These are phyloP conservation scores for Anseranas semipalmata DNA, from an alignment of 2,113 vertebrate genomes.

Conservation along the genomic window DNA sequence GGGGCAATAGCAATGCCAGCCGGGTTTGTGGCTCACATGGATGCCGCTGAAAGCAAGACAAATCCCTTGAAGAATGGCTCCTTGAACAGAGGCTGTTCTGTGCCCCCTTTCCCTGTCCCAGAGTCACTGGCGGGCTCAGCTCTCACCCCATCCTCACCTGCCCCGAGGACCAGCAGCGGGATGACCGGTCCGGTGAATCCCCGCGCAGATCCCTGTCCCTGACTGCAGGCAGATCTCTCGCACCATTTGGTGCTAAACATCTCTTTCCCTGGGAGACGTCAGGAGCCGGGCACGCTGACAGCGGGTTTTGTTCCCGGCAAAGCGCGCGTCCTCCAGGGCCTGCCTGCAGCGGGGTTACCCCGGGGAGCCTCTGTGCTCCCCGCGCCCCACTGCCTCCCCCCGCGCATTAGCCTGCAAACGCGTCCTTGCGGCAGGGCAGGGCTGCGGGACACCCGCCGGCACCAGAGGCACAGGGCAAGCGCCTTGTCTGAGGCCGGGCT, in stretches of 20 bases:
- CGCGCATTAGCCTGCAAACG: background rate
- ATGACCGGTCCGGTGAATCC: background rate
- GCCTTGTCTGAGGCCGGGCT: background rate
- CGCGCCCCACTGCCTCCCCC: background rate
- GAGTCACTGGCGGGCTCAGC: background rate
- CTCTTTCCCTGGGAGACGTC: background rate
- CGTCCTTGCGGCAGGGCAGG: background rate
- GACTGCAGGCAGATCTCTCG: rapidly evolving
- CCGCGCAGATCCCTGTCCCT: rapidly evolving
- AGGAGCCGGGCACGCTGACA: background rate
- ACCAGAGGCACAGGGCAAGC: background rate
- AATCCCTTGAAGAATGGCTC: background rate
- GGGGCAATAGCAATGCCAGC: background rate
- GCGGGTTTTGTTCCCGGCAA: background rate
- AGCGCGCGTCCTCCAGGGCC: background rate
- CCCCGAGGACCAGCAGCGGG: background rate
- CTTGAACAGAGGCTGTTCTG: background rate
- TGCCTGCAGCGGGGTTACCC: background rate
- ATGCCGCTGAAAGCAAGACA: background rate
- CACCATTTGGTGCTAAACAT: background rate
- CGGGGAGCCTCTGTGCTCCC: background rate
- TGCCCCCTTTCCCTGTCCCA: background rate
- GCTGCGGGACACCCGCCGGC: background rate
- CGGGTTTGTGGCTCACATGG: rapidly evolving
- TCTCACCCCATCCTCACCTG: background rate